Conservation (phyloP, 2,888 invertebrate genomes). For the Hyposoter dolosus region DNA sequence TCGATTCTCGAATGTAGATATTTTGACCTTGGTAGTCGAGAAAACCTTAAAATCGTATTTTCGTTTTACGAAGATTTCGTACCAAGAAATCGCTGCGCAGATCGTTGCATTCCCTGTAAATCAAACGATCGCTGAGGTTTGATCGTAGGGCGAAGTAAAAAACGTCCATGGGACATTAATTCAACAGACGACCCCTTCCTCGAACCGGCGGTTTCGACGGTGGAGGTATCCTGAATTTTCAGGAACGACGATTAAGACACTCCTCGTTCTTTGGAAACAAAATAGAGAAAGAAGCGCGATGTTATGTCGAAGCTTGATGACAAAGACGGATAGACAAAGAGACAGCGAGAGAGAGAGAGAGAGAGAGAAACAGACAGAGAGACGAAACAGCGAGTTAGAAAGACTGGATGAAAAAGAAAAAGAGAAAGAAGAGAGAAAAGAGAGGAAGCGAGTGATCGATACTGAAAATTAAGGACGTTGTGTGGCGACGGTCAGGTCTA, state of each 20-base stretch:
- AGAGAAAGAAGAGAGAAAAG: slow-evolving; percentile 31
- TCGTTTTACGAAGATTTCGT: slow-evolving; percentile 51
- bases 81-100: slow-evolving; percentile 78
- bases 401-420: slow-evolving; percentile 2
- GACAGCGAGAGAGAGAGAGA: slow-evolving; percentile 11
- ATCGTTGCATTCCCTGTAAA: slow-evolving; percentile 76
- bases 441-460: slow-evolving; percentile 45
- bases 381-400: slow-evolving; percentile 11
- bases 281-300: slow-evolving; percentile 66
- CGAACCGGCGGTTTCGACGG: slow-evolving; percentile 74
- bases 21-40: not conserved
- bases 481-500: too few relatives aligned
- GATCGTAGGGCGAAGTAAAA: slow-evolving; percentile 74
- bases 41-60: not conserved
- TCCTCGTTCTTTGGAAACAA: slow-evolving; percentile 66
- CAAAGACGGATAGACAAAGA: slow-evolving; percentile 58
- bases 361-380: slow-evolving; percentile 11
- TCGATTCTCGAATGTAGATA: too few relatives aligned
- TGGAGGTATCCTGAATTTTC: slow-evolving; percentile 79
- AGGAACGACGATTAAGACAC: slow-evolving; percentile 72
- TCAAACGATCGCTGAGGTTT: slow-evolving; percentile 78
- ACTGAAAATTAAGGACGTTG: slow-evolving; percentile 1
- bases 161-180: slow-evolving; percentile 72
- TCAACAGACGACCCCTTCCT: slow-evolving; percentile 77
- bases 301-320: slow-evolving; percentile 63